A percentile compares a stretch with the other conserved stretches of the same genome.
Conservation (phyloP, 2,113 vertebrate genomes). For the Onychorhynchus coronatus region DNA sequence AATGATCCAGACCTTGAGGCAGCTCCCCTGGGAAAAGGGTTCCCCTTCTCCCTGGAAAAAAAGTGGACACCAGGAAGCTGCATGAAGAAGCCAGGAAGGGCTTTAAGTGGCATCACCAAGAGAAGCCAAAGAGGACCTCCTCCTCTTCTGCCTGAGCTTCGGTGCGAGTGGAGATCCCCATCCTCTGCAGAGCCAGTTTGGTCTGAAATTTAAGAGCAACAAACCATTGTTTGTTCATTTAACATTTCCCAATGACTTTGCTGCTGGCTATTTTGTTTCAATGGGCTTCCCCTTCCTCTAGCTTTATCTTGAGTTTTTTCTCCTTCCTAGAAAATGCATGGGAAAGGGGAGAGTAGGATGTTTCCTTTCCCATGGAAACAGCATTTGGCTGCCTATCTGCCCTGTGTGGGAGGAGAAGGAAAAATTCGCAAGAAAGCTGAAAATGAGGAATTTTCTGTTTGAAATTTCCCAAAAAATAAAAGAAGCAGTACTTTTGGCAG, state of each 20-base stretch:
- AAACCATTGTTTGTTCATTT: not conserved
- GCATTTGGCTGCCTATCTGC: not conserved
- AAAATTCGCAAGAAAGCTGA: not conserved
- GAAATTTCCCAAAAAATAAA: not conserved
- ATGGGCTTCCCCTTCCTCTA: not conserved
- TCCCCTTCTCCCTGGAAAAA: fast-evolving
- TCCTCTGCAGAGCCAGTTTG: not conserved
- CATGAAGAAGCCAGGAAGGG: fast-evolving
- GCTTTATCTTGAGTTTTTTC: not conserved
- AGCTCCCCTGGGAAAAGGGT: not conserved
- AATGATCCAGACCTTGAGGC: not conserved
- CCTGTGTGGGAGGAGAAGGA: not conserved
- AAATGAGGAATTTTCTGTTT: not conserved
- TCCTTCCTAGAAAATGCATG: not conserved
- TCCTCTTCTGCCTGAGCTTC: not conserved
- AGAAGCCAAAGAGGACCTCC: not conserved
- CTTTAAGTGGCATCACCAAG: not conserved
- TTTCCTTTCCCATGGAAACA: fast-evolving
- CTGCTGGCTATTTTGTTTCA: not conserved
- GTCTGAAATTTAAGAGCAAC: not conserved
- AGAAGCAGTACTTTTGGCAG: not conserved
- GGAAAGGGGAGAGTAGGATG: not conserved
- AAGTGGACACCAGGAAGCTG: not conserved
- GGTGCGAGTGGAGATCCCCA: not conserved
- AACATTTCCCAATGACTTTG: not conserved